Evolutionary conservation across 1,140 invertebrate species (phyloP).

Genomic region (Adelges cooleyi): DNA sequence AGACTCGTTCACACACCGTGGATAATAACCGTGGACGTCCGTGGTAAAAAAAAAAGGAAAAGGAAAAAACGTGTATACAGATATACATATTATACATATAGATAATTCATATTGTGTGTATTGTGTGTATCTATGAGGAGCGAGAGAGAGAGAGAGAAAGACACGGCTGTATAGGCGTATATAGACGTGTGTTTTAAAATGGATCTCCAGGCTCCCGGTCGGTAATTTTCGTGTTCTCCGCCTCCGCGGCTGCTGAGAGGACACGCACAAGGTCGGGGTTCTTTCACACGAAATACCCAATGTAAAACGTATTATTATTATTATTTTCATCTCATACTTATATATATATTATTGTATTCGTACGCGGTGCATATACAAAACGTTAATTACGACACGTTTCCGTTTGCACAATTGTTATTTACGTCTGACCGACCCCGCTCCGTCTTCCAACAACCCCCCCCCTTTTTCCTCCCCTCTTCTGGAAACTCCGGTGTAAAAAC

Average conservation of each 20-base stretch:
- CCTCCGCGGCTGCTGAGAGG: not conserved
- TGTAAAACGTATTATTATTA: not conserved
- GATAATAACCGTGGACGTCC: slow-evolving; percentile 5
- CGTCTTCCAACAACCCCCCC: too few relatives aligned
- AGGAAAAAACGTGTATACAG: not conserved
- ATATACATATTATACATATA: too few relatives aligned
- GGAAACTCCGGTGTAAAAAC: too few relatives aligned
- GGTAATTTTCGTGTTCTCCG: not conserved
- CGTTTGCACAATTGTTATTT: not conserved
- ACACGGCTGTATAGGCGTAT: too few relatives aligned
- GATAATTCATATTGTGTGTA: too few relatives aligned
- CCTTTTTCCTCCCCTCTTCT: too few relatives aligned
- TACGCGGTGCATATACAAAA: too few relatives aligned
- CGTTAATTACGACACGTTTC: not conserved
- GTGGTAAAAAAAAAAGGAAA: not conserved
- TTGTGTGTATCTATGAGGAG: too few relatives aligned
- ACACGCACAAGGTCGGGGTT: not conserved
- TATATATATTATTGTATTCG: not conserved
- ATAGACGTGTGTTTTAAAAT: too few relatives aligned
- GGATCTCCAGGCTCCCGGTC: not conserved
- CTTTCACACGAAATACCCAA: not conserved
- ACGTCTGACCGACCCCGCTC: not conserved
- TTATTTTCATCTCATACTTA: too few relatives aligned
- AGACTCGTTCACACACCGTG: slow-evolving; percentile 10
- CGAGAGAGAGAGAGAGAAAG: too few relatives aligned